These are phyloP conservation scores for Archivesica marissinica DNA, from an alignment of 1,140 invertebrate genomes.

Conservation along the genomic window DNA sequence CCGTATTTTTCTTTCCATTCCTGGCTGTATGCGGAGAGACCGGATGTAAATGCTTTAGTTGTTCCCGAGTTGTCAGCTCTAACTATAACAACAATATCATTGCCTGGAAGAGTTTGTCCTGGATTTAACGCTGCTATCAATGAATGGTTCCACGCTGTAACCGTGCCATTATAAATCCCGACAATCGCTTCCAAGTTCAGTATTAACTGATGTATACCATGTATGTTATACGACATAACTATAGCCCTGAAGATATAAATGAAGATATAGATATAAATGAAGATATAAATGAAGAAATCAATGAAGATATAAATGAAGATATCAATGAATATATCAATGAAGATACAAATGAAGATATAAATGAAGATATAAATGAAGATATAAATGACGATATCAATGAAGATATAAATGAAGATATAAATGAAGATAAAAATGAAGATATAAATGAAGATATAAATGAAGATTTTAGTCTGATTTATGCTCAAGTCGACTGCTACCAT, in stretches of 20 bases:
- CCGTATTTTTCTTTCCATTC: slow-evolving; percentile 69
- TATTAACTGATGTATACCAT: slow-evolving; percentile 39
- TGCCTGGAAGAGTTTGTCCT: slow-evolving; percentile 51
- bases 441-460: too few species aligned
- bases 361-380: too few species aligned
- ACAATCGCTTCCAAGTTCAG: slow-evolving; percentile 68
- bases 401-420: too few species aligned
- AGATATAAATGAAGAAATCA: too few species aligned
- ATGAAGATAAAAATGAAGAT: too few species aligned
- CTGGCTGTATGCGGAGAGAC: slow-evolving; percentile 62
- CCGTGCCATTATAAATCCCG: slow-evolving; percentile 73
- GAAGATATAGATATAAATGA: too few species aligned
- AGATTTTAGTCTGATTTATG: too few species aligned
- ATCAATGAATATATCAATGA: too few species aligned
- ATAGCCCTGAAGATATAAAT: slow-evolving; percentile 59
- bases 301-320: too few species aligned
- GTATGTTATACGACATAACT: slow-evolving; percentile 66
- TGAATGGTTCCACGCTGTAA: slow-evolving; percentile 67
- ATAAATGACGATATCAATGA: too few species aligned
- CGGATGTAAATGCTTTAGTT: slow-evolving; percentile 72
- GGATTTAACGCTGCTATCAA: slow-evolving; percentile 63
- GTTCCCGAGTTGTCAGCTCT: slow-evolving; percentile 73
- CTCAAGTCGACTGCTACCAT: too few species aligned
- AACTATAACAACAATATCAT: slow-evolving; percentile 70
- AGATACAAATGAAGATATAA: too few species aligned